phyloP scores from a whole-genome alignment of 1,140 invertebrate species.

The Pogonomyrmex barbatus region DNA sequence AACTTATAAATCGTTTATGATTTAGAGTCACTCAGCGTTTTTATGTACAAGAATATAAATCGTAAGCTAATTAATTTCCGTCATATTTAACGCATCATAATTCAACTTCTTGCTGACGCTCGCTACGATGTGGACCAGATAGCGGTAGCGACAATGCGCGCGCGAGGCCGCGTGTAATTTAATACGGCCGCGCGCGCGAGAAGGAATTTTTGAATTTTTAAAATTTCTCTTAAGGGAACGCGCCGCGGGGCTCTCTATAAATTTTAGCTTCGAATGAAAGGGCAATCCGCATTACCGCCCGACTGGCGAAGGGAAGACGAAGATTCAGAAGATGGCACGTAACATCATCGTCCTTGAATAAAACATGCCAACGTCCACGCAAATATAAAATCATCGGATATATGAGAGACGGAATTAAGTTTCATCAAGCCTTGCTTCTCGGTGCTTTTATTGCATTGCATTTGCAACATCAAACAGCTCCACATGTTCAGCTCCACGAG shows the following conservation, averaged over 20 bases:
- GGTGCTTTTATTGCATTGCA: constrained; percentile 36
- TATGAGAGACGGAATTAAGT: constrained; percentile 49
- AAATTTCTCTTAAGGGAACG: constrained; percentile 47
- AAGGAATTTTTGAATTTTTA: constrained; percentile 63
- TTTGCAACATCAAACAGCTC: constrained; percentile 45
- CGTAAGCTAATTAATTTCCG: constrained; percentile 54
- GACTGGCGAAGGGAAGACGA: constrained; percentile 27
- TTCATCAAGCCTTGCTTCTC: constrained; percentile 56
- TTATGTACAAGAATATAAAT: constrained; percentile 15
- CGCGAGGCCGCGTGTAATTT: constrained; percentile 32
- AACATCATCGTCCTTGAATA: constrained; percentile 56
- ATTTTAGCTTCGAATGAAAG: constrained; percentile 62
- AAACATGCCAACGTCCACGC: constrained; percentile 56
- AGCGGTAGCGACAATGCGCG: neutral
- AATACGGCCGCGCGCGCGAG: neutral
- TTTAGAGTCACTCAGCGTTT: neutral
- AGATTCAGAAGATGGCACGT: constrained; percentile 43
- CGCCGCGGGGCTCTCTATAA: constrained; percentile 33
- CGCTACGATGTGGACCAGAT: neutral
- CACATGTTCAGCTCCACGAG: neutral
- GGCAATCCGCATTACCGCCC: constrained; percentile 55
- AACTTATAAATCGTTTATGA: constrained; percentile 29
- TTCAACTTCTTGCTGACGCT: constrained; percentile 47
- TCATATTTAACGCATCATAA: constrained; percentile 56
- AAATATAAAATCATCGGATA: constrained; percentile 54